Evolutionary conservation across 2,888 invertebrate genomes (phyloP).

Genomic region (Cantharis flavilabris): DNA sequence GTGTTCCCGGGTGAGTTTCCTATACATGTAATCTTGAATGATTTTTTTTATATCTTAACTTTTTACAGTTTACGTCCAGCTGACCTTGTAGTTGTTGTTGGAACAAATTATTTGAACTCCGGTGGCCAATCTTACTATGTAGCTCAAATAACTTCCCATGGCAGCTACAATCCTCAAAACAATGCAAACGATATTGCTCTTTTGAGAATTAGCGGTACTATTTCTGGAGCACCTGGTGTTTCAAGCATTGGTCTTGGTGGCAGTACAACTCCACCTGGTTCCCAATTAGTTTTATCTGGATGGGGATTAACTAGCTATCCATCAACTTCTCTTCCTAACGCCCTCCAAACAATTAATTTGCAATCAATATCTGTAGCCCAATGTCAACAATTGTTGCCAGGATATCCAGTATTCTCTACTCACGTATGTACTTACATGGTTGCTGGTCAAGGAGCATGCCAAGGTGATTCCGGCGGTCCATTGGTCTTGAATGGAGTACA

Average conservation of each 20-base stretch:
- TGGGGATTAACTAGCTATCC: conserved; percentile 52
- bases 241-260: background rate
- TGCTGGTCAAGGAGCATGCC: background rate
- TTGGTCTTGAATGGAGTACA: background rate
- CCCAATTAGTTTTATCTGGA: conserved; percentile 17
- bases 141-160: conserved; percentile 53
- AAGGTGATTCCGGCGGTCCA: conserved; percentile 6
- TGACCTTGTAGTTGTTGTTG: background rate
- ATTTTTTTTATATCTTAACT: background rate
- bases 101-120: background rate
- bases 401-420: background rate
- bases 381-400: background rate
- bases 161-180: conserved; percentile 50
- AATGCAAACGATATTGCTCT: conserved; percentile 34
- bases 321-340: conserved; percentile 59
- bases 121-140: conserved; percentile 45
- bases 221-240: background rate
- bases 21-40: background rate
- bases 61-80: background rate
- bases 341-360: conserved; percentile 61
- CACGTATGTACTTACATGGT: background rate
- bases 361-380: conserved; percentile 56
- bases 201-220: conserved; percentile 20
- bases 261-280: conserved; percentile 1
- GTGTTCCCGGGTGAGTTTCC: background rate